These are phyloP conservation scores for Calephelis virginiensis DNA, from an alignment of 1,140 invertebrate species.

Conservation along the genomic window DNA sequence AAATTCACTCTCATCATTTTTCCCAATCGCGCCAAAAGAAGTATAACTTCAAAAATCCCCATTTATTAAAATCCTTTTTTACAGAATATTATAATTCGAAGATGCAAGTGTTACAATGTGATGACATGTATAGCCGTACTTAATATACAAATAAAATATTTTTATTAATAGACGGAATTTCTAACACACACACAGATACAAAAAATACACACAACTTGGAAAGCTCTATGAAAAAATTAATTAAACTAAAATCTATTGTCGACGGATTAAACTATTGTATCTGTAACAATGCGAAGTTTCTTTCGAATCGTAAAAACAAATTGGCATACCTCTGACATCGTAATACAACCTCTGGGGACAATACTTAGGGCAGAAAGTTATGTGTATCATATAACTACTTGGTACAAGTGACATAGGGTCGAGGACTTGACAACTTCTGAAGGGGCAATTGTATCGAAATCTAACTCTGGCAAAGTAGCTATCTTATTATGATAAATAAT, in stretches of 20 bases:
- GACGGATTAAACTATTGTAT: background rate
- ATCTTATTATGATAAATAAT: background rate
- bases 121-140: too few relatives aligned
- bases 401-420: conserved; percentile 40
- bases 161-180: too few relatives aligned
- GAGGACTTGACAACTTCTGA: conserved; percentile 29
- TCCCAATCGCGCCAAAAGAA: too few relatives aligned
- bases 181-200: too few relatives aligned
- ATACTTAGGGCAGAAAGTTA: conserved; percentile 32
- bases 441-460: conserved; percentile 24
- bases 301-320: conserved; percentile 60
- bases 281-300: conserved; percentile 9
- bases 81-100: too few relatives aligned
- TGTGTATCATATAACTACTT: conserved; percentile 50
- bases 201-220: too few relatives aligned
- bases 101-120: too few relatives aligned
- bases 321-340: conserved; percentile 49
- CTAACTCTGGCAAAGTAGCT: conserved; percentile 5
- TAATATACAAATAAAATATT: too few relatives aligned
- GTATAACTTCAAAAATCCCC: too few relatives aligned
- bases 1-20: too few relatives aligned
- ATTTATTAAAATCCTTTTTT: too few relatives aligned
- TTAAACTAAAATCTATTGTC: background rate
- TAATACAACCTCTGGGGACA: conserved; percentile 47
- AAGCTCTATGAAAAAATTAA: too few relatives aligned